Base-by-base conservation (phyloP, 2,888 invertebrate species). In the Meiosimyza platycephala region DNA sequence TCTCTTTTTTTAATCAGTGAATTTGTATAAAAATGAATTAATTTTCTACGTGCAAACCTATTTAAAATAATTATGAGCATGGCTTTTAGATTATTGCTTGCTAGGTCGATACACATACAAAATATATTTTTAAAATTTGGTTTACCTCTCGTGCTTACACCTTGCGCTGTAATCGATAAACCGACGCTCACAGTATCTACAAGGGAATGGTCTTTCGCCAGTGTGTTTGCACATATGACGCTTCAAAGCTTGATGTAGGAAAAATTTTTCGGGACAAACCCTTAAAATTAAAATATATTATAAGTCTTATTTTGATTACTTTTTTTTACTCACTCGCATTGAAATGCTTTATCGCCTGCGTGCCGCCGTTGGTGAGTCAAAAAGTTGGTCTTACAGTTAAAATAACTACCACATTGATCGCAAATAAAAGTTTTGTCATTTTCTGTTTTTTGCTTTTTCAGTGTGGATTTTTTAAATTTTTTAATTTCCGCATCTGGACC, bases 141-240 rank as follows among this genome's bases (percentile, higher is more conserved):
- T 7, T 3, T 62, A 75, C 77, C 75, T 74, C 50, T 84, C 85
- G 48, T 84, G 84, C 4, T 82, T 80, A 18, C 82, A 73, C 4
- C 85, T 76, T 2, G 83, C 83, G 60, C 84, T 84, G 52, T 84
- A 81, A 62, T 84, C 84, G 15, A 82, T 80, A 72, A 83, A 84
- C 50, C 79, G 74, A 7, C 85, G 78, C 0, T 81, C 82, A 66
- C 84, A 84, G 72, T 77, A 80, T 16, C 81, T 79, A 18, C 84
- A 84, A 6, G 79, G 78, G 68, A 84, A 84, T 12, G 83, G 83
- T 1, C 84, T 78, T 74, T 80, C 83, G 0, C 84, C 84, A 0
- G 84, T 84, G 54, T 84, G 84, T 73, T 76, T 80, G 13, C 83
- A 81, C 78, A 83, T 82, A 60, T 84, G 84, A 1, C 85, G 79